Evolutionary conservation across 2,888 invertebrate species (phyloP).

Genomic region (Azorinus chamasolen): DNA sequence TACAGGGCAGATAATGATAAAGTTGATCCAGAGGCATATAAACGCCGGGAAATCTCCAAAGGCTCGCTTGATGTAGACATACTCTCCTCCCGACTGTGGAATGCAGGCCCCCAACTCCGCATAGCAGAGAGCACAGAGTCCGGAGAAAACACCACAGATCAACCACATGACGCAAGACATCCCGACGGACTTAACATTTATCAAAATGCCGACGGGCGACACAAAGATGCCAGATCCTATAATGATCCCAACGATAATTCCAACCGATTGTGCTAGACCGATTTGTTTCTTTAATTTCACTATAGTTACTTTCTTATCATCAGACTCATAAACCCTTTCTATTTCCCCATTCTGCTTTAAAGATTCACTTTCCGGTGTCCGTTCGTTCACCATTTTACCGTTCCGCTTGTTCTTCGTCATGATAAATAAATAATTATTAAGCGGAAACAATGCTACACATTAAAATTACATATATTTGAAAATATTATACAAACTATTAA

Average conservation of each 20-base stretch:
- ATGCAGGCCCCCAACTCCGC: conserved; percentile 97
- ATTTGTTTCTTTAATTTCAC: conserved; percentile 79
- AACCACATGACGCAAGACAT: conserved; percentile 96
- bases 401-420: no score
- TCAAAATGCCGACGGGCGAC: conserved; percentile 96
- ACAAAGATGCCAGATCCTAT: conserved; percentile 98
- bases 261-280: conserved; percentile 77
- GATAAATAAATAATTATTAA: no score
- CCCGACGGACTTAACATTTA: conserved; percentile 91
- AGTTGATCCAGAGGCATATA: conserved; percentile 84
- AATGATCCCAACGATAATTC: conserved; percentile 91
- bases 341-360: background rate
- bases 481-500: no score
- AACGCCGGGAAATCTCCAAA: conserved; percentile 85
- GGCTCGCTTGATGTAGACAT: conserved; percentile 87
- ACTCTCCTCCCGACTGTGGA: conserved; percentile 88
- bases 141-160: conserved; percentile 92
- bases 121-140: conserved; percentile 95
- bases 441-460: no score
- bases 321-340: background rate
- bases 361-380: background rate
- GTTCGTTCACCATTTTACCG: no score
- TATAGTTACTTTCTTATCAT: conserved; percentile 36
- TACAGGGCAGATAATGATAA: conserved; percentile 83
- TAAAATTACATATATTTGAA: no score